Conservation (phyloP, 2,888 invertebrate species). For the Drosophila meridiana region DNA sequence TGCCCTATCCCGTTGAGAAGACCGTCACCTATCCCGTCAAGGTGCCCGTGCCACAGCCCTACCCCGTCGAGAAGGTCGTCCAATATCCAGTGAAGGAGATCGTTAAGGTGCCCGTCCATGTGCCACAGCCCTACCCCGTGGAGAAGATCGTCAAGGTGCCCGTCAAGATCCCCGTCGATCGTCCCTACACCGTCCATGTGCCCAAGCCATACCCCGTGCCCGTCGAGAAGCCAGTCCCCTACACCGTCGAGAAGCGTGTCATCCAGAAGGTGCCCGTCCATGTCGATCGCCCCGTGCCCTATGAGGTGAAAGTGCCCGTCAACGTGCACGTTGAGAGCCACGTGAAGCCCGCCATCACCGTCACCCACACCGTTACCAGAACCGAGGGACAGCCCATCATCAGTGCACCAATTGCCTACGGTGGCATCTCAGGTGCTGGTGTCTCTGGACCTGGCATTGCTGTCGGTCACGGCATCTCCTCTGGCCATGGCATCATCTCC, state of each 20-base stretch:
- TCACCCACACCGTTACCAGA: conserved; percentile 64
- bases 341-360: conserved; percentile 69
- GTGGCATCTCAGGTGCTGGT: conserved; percentile 48
- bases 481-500: conserved; percentile 30
- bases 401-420: conserved; percentile 62
- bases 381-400: conserved; percentile 55
- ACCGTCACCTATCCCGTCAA: conserved; percentile 92
- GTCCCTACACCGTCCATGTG: conserved; percentile 88
- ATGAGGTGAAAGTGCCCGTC: conserved; percentile 89
- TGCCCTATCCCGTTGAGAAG: conserved; percentile 93
- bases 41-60: conserved; percentile 91
- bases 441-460: conserved; percentile 46
- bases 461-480: conserved; percentile 41
- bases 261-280: conserved; percentile 87
- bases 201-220: conserved; percentile 88
- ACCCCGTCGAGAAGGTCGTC: conserved; percentile 92
- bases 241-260: conserved; percentile 87
- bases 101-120: conserved; percentile 89
- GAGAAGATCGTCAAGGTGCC: conserved; percentile 88
- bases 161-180: conserved; percentile 88
- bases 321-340: conserved; percentile 83
- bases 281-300: conserved; percentile 89
- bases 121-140: conserved; percentile 86
- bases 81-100: conserved; percentile 91
- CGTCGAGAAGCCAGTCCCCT: conserved; percentile 87